Evolutionary conservation across 2,888 invertebrate genomes (phyloP).

Genomic region (Sussaba pulchella): DNA sequence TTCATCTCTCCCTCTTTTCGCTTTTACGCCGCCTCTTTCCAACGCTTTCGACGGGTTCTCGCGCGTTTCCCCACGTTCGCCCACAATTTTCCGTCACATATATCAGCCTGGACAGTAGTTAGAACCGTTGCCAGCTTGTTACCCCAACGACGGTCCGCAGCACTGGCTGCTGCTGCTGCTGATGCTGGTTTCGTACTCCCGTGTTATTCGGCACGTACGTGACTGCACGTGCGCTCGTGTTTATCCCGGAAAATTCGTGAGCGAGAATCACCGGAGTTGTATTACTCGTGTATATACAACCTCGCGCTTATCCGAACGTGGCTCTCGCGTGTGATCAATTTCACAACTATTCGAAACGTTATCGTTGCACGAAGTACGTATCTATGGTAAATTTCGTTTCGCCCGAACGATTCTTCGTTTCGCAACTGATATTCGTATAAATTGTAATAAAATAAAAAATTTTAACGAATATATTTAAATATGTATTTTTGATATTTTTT

Average conservation of each 20-base stretch:
- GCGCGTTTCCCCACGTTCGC: constrained; percentile 74
- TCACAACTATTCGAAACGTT: constrained; percentile 43
- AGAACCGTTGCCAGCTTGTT: constrained; percentile 84
- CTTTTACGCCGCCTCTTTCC: constrained; percentile 19
- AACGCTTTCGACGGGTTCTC: constrained; percentile 51
- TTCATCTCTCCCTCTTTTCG: constrained; percentile 34
- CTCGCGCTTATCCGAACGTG: constrained; percentile 58
- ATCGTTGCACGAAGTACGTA: neutral
- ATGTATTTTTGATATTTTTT: neutral
- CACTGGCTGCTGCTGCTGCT: constrained; percentile 42
- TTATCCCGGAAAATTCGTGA: constrained; percentile 67
- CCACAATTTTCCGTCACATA: constrained; percentile 84
- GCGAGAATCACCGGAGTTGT: constrained; percentile 56
- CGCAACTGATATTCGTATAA: neutral
- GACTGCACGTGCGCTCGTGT: constrained; percentile 69
- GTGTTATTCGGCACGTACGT: constrained; percentile 57
- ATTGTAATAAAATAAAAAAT: no score
- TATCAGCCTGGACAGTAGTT: constrained; percentile 83
- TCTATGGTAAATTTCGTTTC: neutral
- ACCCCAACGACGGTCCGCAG: constrained; percentile 72
- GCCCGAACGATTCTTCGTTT: neutral
- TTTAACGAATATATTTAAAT: no score
- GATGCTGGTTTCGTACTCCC: constrained; percentile 39
- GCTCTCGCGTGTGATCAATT: constrained; percentile 62
- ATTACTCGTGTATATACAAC: constrained; percentile 38